These are phyloP conservation scores for Bombylius discolor DNA, from an alignment of 2,888 invertebrate species.

Conservation along the genomic window DNA sequence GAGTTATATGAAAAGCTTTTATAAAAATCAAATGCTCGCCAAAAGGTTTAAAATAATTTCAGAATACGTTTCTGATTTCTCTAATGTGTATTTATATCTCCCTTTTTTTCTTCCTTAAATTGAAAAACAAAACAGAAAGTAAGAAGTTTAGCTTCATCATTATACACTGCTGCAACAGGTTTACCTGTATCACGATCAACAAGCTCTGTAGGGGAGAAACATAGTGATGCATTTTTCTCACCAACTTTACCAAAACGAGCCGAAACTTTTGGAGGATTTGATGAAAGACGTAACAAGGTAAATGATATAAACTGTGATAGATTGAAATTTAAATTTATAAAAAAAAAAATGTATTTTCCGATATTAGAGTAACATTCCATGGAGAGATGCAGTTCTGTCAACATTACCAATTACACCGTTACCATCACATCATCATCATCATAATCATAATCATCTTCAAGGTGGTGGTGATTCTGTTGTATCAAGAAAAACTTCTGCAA, in stretches of 20 bases:
- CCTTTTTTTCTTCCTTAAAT: not conserved
- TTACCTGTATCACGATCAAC: conserved; percentile 77
- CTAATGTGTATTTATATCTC: not conserved
- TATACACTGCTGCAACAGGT: conserved; percentile 52
- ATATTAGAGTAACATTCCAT: conserved; percentile 28
- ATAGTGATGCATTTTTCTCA: conserved; percentile 72
- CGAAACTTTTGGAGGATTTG: conserved; percentile 94
- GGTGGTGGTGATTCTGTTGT: not conserved
- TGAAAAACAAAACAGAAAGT: conserved; percentile 44
- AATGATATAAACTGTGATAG: not conserved
- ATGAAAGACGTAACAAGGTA: conserved; percentile 42
- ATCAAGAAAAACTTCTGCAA: not conserved
- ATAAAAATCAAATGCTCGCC: too few species aligned
- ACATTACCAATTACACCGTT: conserved; percentile 36
- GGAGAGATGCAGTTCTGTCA: conserved; percentile 40
- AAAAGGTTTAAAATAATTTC: too few species aligned
- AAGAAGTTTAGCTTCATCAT: conserved; percentile 56
- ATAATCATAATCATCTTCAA: conserved; percentile 3
- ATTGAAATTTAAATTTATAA: not conserved
- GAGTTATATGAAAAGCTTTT: too few species aligned
- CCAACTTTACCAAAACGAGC: conserved; percentile 82
- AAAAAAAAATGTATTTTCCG: not conserved
- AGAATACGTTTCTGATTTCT: too few species aligned
- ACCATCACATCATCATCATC: conserved; percentile 18
- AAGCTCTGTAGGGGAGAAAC: conserved; percentile 87